phyloP scores from a whole-genome alignment of 2,113 vertebrate species.

The Brachypodius melanocephalos region DNA sequence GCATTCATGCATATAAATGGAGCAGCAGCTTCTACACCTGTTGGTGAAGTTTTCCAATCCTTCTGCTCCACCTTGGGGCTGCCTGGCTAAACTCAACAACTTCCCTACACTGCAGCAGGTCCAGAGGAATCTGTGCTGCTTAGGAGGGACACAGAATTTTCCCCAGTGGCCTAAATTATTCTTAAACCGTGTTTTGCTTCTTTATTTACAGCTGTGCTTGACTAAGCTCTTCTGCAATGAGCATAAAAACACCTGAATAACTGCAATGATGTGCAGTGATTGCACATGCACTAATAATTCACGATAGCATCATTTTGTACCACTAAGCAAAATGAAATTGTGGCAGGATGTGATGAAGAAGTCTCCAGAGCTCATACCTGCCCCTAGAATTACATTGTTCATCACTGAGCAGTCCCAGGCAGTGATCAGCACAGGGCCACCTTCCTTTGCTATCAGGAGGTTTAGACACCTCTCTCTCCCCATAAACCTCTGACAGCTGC shows the following conservation, averaged over 20 bases:
- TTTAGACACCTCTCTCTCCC: background rate
- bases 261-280: background rate
- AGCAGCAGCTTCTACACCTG: background rate
- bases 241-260: background rate
- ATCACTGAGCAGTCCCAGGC: background rate
- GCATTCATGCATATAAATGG: background rate
- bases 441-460: background rate
- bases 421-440: background rate
- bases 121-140: background rate
- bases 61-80: background rate
- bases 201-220: background rate
- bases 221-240: background rate
- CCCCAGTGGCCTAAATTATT: background rate
- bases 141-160: background rate
- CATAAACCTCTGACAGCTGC: background rate
- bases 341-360: background rate
- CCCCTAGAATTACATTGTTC: background rate
- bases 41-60: background rate
- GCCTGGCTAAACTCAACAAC: background rate
- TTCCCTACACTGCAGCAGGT: background rate
- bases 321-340: background rate
- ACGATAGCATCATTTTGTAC: accelerated
- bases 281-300: background rate
- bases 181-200: background rate
- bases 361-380: background rate